A percentile compares a stretch with the other conserved stretches of the same genome.
These are phyloP conservation scores for Delia radicum DNA, from an alignment of 1,140 invertebrate species.

Conservation along the genomic window DNA sequence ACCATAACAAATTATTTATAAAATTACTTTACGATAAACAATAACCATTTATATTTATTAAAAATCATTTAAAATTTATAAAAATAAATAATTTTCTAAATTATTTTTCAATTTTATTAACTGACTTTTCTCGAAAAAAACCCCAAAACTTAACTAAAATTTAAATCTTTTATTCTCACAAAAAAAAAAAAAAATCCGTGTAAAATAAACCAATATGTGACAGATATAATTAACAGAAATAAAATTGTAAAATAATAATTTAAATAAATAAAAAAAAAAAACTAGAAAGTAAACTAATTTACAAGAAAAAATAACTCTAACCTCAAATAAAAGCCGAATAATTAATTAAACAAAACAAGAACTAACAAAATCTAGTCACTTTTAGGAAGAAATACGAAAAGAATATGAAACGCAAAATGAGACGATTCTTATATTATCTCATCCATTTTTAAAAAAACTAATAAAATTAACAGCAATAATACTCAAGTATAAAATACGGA, in stretches of 20 bases:
- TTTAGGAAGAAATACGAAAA: conserved; percentile 40
- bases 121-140: background rate
- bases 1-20: too few species aligned
- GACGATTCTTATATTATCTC: too few species aligned
- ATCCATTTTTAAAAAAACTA: conserved; percentile 25
- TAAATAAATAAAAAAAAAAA: background rate
- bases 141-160: background rate
- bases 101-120: background rate
- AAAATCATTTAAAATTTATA: too few species aligned
- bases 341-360: background rate
- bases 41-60: too few species aligned
- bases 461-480: conserved; percentile 41
- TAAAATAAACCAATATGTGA: background rate
- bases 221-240: background rate
- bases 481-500: conserved; percentile 55
- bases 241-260: conserved; percentile 7
- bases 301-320: background rate
- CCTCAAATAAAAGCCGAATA: conserved; percentile 22
- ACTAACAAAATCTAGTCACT: conserved; percentile 47
- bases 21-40: too few species aligned
- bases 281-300: background rate
- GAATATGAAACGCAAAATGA: too few species aligned
- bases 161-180: background rate
- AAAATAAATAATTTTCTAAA: background rate
- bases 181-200: conserved; percentile 12